Conservation (phyloP, 2,113 vertebrate species). For the Regulus satrapa region DNA sequence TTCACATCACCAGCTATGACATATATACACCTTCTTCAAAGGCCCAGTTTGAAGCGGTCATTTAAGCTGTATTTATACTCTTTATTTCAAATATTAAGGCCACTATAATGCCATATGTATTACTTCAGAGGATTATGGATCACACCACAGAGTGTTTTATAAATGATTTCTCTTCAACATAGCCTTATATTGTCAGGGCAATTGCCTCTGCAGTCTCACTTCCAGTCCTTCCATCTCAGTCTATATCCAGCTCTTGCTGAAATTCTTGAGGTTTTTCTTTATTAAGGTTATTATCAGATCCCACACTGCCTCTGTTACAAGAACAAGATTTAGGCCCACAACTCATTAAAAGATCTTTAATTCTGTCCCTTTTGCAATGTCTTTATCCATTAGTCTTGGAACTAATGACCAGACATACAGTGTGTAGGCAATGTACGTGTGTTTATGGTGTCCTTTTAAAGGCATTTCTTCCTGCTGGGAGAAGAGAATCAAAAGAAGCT, state of each 20-base stretch:
- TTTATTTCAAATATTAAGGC: conserved; percentile 2
- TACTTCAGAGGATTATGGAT: not conserved
- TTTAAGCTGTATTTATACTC: not conserved
- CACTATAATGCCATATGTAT: not conserved
- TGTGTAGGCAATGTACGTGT: not conserved
- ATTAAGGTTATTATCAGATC: not conserved
- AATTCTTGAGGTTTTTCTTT: not conserved
- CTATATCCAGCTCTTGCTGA: not conserved
- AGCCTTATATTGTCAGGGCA: not conserved
- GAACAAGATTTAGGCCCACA: not conserved
- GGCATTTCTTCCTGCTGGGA: not conserved
- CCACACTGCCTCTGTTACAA: not conserved
- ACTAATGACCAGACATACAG: not conserved
- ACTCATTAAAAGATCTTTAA: not conserved
- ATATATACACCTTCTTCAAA: not conserved
- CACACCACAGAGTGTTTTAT: not conserved
- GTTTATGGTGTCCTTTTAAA: not conserved
- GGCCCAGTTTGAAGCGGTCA: not conserved
- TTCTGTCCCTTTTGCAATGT: not conserved
- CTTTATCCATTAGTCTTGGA: not conserved
- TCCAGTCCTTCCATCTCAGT: not conserved
- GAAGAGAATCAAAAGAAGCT: not conserved
- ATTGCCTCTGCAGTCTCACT: not conserved
- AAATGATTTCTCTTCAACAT: not conserved
- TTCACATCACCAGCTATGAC: not conserved